Evolutionary conservation across 2,797 vertebrate species (phyloP).

Genomic region (Kryptopterus vitreolus): DNA sequence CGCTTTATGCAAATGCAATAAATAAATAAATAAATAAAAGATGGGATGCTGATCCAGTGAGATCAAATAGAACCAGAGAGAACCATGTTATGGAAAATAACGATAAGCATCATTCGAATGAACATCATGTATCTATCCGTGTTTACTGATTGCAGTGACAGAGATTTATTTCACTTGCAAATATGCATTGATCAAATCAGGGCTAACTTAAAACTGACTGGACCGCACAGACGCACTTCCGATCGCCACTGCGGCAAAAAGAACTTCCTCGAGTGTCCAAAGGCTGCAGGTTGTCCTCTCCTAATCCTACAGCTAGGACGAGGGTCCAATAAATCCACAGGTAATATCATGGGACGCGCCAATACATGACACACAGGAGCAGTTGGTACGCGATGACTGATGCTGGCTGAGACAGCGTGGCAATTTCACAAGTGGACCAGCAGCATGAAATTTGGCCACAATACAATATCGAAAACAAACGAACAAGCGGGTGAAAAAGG

Average conservation of each 20-base stretch:
- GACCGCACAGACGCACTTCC: neutral
- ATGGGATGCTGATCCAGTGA: no score
- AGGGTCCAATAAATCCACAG: conserved; percentile 18
- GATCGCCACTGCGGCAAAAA: no score
- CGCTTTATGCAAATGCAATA: neutral
- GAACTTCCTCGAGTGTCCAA: neutral
- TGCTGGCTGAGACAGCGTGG: neutral
- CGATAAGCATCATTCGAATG: neutral
- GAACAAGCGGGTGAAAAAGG: no score
- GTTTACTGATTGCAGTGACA: neutral
- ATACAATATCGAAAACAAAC: no score
- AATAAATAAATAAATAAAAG: no score
- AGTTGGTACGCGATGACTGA: neutral
- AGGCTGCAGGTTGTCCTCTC: neutral
- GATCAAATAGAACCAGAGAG: no score
- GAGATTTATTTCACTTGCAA: neutral
- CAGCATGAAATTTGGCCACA: no score
- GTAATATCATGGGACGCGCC: neutral
- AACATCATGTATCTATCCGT: no score
- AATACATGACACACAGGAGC: neutral
- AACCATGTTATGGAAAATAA: no score
- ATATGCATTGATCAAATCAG: no score
- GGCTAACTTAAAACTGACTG: neutral
- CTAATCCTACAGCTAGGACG: neutral
- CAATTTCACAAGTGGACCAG: neutral